Conservation (phyloP, 1,140 invertebrate species). For the Xylocopa sonorina region DNA sequence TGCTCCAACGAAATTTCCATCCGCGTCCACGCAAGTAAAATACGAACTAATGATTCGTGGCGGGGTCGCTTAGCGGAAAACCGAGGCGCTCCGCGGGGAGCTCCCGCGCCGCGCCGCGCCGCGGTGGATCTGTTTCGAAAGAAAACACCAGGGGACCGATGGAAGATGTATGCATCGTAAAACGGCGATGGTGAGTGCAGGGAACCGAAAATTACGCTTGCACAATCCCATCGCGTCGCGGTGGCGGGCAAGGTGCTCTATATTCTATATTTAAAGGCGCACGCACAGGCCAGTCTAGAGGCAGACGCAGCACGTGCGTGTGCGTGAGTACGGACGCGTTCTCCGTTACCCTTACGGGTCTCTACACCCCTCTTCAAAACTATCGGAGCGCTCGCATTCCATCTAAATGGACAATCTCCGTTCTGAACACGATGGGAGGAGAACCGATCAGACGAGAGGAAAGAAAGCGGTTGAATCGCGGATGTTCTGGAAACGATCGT, state of each 20-base stretch:
- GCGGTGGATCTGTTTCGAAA: slow-evolving; percentile 10
- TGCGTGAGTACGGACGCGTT: slow-evolving; percentile 37
- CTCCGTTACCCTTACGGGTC: slow-evolving; percentile 1
- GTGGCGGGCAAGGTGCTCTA: slow-evolving; percentile 68
- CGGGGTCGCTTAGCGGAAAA: neutral
- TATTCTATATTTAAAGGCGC: slow-evolving; percentile 72
- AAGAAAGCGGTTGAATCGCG: too few species aligned
- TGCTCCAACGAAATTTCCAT: too few species aligned
- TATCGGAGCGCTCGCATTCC: too few species aligned
- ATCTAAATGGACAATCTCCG: too few species aligned
- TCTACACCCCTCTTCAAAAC: too few species aligned
- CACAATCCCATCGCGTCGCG: slow-evolving; percentile 59
- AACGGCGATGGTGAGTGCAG: slow-evolving; percentile 54
- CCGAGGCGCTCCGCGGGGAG: neutral
- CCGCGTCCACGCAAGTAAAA: too few species aligned
- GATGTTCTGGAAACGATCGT: too few species aligned
- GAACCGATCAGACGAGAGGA: too few species aligned
- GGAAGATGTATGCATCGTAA: slow-evolving; percentile 2
- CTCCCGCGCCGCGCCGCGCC: neutral
- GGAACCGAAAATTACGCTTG: slow-evolving; percentile 66
- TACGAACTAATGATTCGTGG: neutral
- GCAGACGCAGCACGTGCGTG: slow-evolving; percentile 49
- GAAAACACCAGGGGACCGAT: neutral
- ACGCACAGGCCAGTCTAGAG: slow-evolving; percentile 41
- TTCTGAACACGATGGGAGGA: too few species aligned